Percentiles rank a stretch among this genome's conserved stretches.
Conservation (phyloP, 2,888 invertebrate genomes). For the Sinodicranocentrus sp. region DNA sequence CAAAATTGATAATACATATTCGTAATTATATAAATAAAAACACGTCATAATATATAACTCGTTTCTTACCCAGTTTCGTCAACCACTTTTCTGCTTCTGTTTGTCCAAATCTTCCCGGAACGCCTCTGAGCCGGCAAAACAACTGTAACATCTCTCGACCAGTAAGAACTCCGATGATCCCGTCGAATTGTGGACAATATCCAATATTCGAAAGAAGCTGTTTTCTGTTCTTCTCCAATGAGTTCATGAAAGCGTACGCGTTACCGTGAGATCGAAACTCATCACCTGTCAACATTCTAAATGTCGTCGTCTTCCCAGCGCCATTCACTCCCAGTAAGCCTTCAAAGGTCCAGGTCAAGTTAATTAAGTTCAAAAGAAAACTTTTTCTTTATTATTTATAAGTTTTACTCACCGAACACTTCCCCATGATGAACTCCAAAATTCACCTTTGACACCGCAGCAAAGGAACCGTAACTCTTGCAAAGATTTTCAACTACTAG, state of each 20-base stretch:
- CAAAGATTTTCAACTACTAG: constrained; percentile 70
- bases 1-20: neutral
- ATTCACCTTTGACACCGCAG: constrained; percentile 84
- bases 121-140: constrained; percentile 84
- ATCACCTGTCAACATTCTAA: constrained; percentile 81
- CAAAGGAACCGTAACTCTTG: constrained; percentile 78
- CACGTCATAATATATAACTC: neutral
- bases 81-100: constrained; percentile 72
- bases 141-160: constrained; percentile 86
- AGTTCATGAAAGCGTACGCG: constrained; percentile 77
- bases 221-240: constrained; percentile 75
- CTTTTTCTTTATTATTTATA: neutral
- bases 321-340: constrained; percentile 68
- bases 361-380: too few species aligned
- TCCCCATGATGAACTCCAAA: constrained; percentile 83
- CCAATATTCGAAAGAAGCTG: constrained; percentile 73
- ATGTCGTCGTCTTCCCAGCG: constrained; percentile 62
- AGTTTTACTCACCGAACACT: constrained; percentile 78
- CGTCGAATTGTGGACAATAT: constrained; percentile 89
- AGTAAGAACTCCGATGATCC: constrained; percentile 87
- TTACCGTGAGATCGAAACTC: constrained; percentile 79
- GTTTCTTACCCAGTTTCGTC: constrained; percentile 65
- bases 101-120: constrained; percentile 41
- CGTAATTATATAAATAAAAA: neutral
- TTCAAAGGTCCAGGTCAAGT: too few species aligned